Evolutionary conservation across 2,888 invertebrate species (phyloP).

Genomic region (Drosophila aldrichi): DNA sequence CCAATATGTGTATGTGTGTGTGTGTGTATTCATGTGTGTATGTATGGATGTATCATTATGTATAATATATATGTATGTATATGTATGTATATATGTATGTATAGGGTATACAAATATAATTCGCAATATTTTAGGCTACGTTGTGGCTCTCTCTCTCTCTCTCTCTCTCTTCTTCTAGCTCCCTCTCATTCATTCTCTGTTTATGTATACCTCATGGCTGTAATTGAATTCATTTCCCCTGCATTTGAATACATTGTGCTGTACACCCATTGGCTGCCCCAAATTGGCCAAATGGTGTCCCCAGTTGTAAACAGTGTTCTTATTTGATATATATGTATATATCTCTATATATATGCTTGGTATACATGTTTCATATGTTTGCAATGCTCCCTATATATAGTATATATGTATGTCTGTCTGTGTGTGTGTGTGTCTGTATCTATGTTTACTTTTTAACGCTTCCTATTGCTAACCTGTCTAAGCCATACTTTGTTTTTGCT

Average conservation of each 20-base stretch:
- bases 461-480: slow-evolving; percentile 47
- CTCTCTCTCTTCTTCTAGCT: neutral
- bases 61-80: slow-evolving; percentile 13
- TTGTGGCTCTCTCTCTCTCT: slow-evolving; percentile 44
- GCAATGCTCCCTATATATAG: slow-evolving; percentile 70
- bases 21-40: slow-evolving; percentile 17
- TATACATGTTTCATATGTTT: slow-evolving; percentile 72
- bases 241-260: slow-evolving; percentile 36
- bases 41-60: neutral
- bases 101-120: slow-evolving; percentile 63
- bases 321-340: slow-evolving; percentile 7
- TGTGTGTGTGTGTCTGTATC: slow-evolving; percentile 12
- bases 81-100: slow-evolving; percentile 33
- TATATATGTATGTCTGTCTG: slow-evolving; percentile 3
- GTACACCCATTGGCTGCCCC: slow-evolving; percentile 37
- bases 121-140: slow-evolving; percentile 43
- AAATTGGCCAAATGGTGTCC: slow-evolving; percentile 28
- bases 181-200: neutral
- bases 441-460: slow-evolving; percentile 28
- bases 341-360: slow-evolving; percentile 47
- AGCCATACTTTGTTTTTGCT: slow-evolving; percentile 32
- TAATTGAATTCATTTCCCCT: slow-evolving; percentile 65
- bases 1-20: slow-evolving; percentile 25
- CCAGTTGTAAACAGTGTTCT: slow-evolving; percentile 44
- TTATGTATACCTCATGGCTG: slow-evolving; percentile 37